Percentiles rank a stretch among this genome's conserved stretches.
phyloP scores from a whole-genome alignment of 2,888 invertebrate genomes.

The Sphaerophoria rueppellii region DNA sequence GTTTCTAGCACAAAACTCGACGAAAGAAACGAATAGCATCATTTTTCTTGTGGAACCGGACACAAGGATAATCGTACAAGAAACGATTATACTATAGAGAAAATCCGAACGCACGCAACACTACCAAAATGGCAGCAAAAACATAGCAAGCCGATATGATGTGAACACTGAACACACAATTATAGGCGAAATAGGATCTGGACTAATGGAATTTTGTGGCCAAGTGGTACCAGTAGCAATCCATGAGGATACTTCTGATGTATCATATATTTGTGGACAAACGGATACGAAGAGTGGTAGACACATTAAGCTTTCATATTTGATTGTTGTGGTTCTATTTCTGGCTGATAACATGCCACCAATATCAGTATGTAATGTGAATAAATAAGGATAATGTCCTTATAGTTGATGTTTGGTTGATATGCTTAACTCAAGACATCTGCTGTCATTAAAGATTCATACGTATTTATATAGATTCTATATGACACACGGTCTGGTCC shows the following conservation, averaged over 20 bases:
- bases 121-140: conserved; percentile 1
- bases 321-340: conserved; percentile 29
- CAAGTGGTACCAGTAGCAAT: conserved; percentile 35
- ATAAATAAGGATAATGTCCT: conserved; percentile 47
- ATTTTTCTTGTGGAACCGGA: conserved; percentile 43
- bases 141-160: conserved; percentile 22
- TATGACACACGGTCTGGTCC: conserved; percentile 43
- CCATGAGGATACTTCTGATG: conserved; percentile 7
- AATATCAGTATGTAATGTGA: conserved; percentile 42
- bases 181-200: conserved; percentile 31
- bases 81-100: conserved; percentile 9
- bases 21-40: conserved; percentile 45
- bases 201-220: conserved; percentile 61
- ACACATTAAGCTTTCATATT: conserved; percentile 13
- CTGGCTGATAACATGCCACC: not conserved
- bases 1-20: not conserved
- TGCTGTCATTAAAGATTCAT: conserved; percentile 66
- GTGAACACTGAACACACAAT: conserved; percentile 53
- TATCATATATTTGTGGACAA: not conserved
- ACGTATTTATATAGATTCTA: conserved; percentile 62
- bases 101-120: conserved; percentile 4
- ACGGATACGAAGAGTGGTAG: not conserved
- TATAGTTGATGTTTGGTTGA: conserved; percentile 26
- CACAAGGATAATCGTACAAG: conserved; percentile 33
- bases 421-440: conserved; percentile 27